A percentile compares a stretch with the other conserved stretches of the same genome.
Evolutionary conservation across 1,140 invertebrate species (phyloP).

Genomic region (Colletes latitarsis): DNA sequence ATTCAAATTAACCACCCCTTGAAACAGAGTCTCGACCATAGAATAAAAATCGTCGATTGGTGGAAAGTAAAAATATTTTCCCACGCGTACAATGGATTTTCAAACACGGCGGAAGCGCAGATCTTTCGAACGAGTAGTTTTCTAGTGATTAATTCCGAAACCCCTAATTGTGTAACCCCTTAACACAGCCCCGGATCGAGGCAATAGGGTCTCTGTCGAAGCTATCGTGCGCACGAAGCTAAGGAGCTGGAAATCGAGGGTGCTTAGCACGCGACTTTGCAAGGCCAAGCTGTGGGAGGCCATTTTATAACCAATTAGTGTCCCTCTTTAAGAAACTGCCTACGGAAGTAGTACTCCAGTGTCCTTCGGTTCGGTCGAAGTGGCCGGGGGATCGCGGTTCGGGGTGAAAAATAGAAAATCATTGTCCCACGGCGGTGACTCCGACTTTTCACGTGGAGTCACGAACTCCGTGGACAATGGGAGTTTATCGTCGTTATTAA

Average conservation of each 20-base stretch:
- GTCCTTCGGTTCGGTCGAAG: conserved; percentile 39
- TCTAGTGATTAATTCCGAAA: too few relatives aligned
- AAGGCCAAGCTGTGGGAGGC: conserved; percentile 61
- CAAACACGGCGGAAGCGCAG: too few relatives aligned
- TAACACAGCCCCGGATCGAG: neutral
- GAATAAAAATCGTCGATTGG: too few relatives aligned
- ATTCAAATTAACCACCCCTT: too few relatives aligned
- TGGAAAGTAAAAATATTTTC: too few relatives aligned
- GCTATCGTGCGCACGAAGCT: conserved; percentile 49
- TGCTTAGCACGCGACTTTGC: conserved; percentile 67
- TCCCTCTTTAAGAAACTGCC: conserved; percentile 61
- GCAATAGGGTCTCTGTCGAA: conserved; percentile 29
- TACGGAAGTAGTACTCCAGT: conserved; percentile 29
- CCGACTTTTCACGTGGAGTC: neutral
- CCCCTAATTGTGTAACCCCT: too few relatives aligned
- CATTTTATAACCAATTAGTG: conserved; percentile 72
- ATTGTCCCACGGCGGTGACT: conserved; percentile 34
- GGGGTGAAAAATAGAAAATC: conserved; percentile 44
- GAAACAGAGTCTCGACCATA: too few relatives aligned
- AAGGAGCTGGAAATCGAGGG: conserved; percentile 56
- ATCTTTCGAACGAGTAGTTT: too few relatives aligned
- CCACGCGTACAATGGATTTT: too few relatives aligned
- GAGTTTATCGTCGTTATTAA: conserved; percentile 7
- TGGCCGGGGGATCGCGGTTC: neutral
- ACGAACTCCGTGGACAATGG: conserved; percentile 21